A percentile compares a stretch with the other conserved stretches of the same genome.
These are phyloP conservation scores for Allolobophora icterica DNA, from an alignment of 2,888 invertebrate species.

Conservation along the genomic window DNA sequence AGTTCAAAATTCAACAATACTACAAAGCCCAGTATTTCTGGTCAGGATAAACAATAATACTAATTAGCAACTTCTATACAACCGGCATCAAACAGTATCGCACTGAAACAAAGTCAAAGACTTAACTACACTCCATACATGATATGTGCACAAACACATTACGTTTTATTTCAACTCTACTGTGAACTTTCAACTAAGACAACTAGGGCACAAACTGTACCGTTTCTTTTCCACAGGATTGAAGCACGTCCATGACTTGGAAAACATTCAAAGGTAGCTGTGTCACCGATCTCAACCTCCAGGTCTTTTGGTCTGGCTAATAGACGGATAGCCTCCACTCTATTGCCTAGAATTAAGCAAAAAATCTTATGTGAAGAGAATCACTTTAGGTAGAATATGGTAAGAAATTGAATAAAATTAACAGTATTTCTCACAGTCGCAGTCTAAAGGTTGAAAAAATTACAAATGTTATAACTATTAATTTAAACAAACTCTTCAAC, in stretches of 20 bases:
- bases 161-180: not conserved
- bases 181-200: not conserved
- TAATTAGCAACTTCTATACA: not conserved
- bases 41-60: not conserved
- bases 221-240: not conserved
- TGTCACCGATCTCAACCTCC: not conserved
- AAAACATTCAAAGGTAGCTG: not conserved
- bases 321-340: not conserved
- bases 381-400: too few relatives aligned
- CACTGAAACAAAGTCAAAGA: too few relatives aligned
- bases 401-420: too few relatives aligned
- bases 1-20: not conserved
- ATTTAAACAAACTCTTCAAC: too few relatives aligned
- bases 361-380: not conserved
- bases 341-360: conserved; percentile 8
- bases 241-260: not conserved
- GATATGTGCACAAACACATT: too few relatives aligned
- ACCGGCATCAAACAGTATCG: too few relatives aligned
- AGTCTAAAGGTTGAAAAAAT: too few relatives aligned
- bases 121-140: too few relatives aligned
- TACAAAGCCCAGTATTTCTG: not conserved
- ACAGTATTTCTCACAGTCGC: too few relatives aligned
- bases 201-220: not conserved
- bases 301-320: not conserved
- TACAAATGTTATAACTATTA: too few relatives aligned